A percentile compares a stretch with the other conserved stretches of the same genome.
Conservation (phyloP, 2,888 invertebrate species). For the Habrosyne pyritoides region DNA sequence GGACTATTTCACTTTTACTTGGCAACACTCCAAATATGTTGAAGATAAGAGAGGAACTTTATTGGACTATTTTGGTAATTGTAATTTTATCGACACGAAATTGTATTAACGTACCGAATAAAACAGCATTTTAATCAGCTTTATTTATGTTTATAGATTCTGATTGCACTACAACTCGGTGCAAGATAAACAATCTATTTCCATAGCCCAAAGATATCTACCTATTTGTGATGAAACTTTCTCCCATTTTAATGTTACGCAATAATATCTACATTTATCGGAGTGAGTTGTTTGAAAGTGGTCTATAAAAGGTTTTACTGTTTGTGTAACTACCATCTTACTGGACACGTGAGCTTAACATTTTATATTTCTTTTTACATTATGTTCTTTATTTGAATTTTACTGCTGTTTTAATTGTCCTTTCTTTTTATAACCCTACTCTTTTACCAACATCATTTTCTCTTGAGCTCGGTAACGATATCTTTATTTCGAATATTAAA, state of each 20-base stretch:
- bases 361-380: neutral
- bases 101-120: neutral
- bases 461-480: no score
- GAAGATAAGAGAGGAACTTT: neutral
- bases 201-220: conserved; percentile 23
- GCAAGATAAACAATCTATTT: conserved; percentile 17
- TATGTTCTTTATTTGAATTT: neutral
- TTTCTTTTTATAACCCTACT: no score
- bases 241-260: conserved; percentile 31
- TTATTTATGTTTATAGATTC: neutral
- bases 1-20: neutral
- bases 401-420: no score
- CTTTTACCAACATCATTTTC: no score
- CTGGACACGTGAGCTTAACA: neutral
- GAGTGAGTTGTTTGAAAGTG: conserved; percentile 19
- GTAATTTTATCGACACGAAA: neutral
- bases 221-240: conserved; percentile 26
- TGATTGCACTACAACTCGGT: neutral
- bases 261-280: neutral
- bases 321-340: conserved; percentile 21
- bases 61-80: neutral
- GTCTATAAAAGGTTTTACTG: conserved; percentile 29
- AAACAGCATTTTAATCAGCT: neutral
- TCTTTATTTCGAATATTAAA: no score
- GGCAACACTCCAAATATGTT: neutral